Conservation (phyloP, 2,797 vertebrate genomes). For the Poeciliopsis paucimaculata region DNA sequence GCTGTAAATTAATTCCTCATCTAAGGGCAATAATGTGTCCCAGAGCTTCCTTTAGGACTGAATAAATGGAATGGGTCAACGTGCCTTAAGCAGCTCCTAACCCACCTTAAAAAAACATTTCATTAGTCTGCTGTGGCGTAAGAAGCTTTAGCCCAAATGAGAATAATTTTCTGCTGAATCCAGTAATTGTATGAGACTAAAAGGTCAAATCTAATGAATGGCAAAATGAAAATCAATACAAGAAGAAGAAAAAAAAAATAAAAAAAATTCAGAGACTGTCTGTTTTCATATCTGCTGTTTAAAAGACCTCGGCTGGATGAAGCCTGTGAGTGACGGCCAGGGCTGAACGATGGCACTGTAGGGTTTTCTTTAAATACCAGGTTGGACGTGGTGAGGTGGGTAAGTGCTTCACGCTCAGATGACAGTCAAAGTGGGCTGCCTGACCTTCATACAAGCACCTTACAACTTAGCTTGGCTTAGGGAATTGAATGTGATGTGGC, state of each 20-base stretch:
- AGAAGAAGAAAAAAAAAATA: slow-evolving; percentile 26
- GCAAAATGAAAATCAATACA: slow-evolving; percentile 60
- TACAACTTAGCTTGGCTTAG: slow-evolving; percentile 63
- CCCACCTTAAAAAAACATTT: slow-evolving; percentile 62
- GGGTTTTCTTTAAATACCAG: slow-evolving; percentile 47
- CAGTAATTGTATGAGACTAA: slow-evolving; percentile 51
- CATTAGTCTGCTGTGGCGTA: slow-evolving; percentile 46
- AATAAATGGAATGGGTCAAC: slow-evolving; percentile 66
- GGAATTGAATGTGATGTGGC: slow-evolving; percentile 71
- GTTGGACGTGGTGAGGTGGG: slow-evolving; percentile 59
- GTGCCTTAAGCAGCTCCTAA: slow-evolving; percentile 64
- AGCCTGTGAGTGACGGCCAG: slow-evolving; percentile 25
- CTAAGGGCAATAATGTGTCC: slow-evolving; percentile 57
- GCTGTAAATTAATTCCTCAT: slow-evolving; percentile 68
- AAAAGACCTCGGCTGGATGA: slow-evolving; percentile 22
- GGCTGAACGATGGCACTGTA: slow-evolving; percentile 43
- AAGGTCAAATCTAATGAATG: slow-evolving; percentile 63
- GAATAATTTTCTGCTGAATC: slow-evolving; percentile 53
- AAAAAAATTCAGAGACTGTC: slow-evolving; percentile 28
- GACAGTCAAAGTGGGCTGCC: slow-evolving; percentile 65
- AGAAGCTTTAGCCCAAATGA: slow-evolving; percentile 45
- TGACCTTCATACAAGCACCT: slow-evolving; percentile 66
- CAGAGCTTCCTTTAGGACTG: slow-evolving; percentile 43
- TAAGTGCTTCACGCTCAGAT: slow-evolving; percentile 67
- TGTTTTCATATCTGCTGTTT: slow-evolving; percentile 35